Base-by-base conservation (phyloP, 2,113 vertebrate species). In the Agelaius phoeniceus region DNA sequence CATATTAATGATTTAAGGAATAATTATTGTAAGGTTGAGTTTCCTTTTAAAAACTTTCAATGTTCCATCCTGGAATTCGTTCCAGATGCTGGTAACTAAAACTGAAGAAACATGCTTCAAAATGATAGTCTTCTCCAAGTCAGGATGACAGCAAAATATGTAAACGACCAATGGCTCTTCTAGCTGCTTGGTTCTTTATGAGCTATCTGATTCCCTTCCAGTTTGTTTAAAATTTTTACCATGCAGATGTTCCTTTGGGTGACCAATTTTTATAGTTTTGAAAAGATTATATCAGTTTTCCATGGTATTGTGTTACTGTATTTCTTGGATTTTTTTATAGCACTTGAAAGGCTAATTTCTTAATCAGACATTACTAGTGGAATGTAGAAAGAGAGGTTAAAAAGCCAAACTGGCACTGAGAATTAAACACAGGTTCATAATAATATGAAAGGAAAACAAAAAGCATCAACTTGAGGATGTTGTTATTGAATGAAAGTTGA, bases 201-300 rank as follows among this genome's bases (percentile, higher is more conserved):
- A 97, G 98, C 96, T 96, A 98, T 97, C 98, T 96, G 97, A 98
- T 98, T 98, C 98, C 95, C 82, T 94, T 97, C 95, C 93, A 98
- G 98, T 98, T 98, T 98, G 97, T 98, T 98, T 98, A 97, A 98
- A 98, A 96, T 96, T 97, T 94, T 98, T 98, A 98, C 98, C 92
- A 72, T 97, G 97, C 98, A 98, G 98, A 98, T 98, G 98, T 98
- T 98, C 97, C 98, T 98, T 92, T 66, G 97, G 98, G 97, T 98
- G 98, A 98, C 96, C 98, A 96, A 97, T 98, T 98, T 98, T 98
- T 98, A 98, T 98, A 97, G 98, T 98, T 98, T 98, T 98, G 97
- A 98, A 97, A 98, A 98, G 98, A 98, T 98, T 97, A 97, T 98
- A 98, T 98, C 98, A 97, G 97, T 98, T 98, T 98, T 98, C 98